Percentiles rank a stretch among this genome's conserved stretches.
Conservation (phyloP, 2,888 invertebrate species). For the Diarsia mendica region DNA sequence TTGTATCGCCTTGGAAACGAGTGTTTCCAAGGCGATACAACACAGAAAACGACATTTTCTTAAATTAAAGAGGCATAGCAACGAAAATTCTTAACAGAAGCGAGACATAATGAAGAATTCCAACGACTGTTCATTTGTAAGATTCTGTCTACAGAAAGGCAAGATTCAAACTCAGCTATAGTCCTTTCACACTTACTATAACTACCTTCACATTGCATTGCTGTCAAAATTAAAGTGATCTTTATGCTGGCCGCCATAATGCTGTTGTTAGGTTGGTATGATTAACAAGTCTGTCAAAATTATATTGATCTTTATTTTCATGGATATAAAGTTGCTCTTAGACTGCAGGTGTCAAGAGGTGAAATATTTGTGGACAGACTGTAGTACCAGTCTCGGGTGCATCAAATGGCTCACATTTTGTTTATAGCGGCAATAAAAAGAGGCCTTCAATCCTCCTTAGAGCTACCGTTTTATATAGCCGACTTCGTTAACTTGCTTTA, state of each 20-base stretch:
- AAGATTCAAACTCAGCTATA: constrained; percentile 30
- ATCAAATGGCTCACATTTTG: constrained; percentile 63
- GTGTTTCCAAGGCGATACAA: not conserved
- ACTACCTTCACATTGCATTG: not conserved
- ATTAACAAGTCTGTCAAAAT: not conserved
- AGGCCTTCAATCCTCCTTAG: constrained; percentile 53
- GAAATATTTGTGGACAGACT: not conserved
- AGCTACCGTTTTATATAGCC: constrained; percentile 47
- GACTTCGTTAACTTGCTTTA: constrained; percentile 55
- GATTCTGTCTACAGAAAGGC: constrained; percentile 9
- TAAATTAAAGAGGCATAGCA: constrained; percentile 17
- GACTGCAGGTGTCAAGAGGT: not conserved
- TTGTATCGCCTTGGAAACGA: too few species aligned
- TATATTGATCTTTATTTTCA: not conserved
- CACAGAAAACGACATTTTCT: not conserved
- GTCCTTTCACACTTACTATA: not conserved
- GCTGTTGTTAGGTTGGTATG: not conserved
- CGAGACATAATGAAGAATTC: constrained; percentile 47
- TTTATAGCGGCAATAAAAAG: constrained; percentile 67
- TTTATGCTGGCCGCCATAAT: not conserved
- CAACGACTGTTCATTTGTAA: constrained; percentile 17
- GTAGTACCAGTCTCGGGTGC: constrained; percentile 44
- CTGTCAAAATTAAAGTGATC: not conserved
- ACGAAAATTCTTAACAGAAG: constrained; percentile 17
- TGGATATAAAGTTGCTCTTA: not conserved